phyloP scores from a whole-genome alignment of 2,113 vertebrate species.

The Cochlearius cochlearius region DNA sequence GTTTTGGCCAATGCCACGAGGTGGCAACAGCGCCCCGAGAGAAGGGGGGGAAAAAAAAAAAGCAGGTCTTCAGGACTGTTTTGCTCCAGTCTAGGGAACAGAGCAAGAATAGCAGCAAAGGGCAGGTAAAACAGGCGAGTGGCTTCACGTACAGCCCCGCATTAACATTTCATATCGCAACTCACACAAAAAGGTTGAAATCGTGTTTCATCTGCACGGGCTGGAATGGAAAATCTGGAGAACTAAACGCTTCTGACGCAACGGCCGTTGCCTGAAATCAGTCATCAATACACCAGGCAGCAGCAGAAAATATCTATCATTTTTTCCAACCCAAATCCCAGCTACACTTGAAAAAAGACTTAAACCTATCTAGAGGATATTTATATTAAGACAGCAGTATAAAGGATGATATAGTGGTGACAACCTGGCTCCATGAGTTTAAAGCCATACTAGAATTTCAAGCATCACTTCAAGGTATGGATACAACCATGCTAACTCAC shows the following conservation, averaged over 20 bases:
- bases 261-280: fast-evolving
- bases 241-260: not conserved
- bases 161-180: not conserved
- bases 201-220: not conserved
- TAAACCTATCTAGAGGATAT: not conserved
- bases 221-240: not conserved
- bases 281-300: fast-evolving
- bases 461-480: not conserved
- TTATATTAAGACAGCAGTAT: not conserved
- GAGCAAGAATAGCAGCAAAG: not conserved
- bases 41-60: not conserved
- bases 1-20: not conserved
- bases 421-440: not conserved
- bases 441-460: not conserved
- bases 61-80: not conserved
- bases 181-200: not conserved
- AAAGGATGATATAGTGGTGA: fast-evolving
- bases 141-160: fast-evolving
- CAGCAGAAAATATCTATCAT: not conserved
- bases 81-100: not conserved
- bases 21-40: not conserved
- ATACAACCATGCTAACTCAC: not conserved
- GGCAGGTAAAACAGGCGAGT: fast-evolving
- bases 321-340: not conserved
- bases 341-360: not conserved